Base-by-base conservation (phyloP, 2,888 invertebrate species). In the Megamerina dolium region DNA sequence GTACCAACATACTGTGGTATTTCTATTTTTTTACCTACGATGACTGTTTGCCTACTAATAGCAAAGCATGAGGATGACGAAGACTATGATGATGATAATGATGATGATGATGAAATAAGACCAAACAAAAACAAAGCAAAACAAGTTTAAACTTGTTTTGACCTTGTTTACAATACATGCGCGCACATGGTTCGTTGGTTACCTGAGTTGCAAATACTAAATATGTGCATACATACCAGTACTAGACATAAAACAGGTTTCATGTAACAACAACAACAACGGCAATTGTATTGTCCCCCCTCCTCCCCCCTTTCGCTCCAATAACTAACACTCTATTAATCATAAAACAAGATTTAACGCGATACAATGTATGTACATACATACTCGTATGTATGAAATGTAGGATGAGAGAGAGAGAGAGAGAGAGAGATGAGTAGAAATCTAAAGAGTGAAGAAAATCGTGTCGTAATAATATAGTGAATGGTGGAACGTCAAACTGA, bases 81-180 rank as follows among this genome's bases (percentile, higher is more conserved):
- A 23, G 8, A 10, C 6, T 23, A 23, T 23, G 6, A 23, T 10
- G 10, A 10, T 23, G 23, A 23, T 23, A 23, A 23, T 8, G 23
- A 23, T 8, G 23, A 6, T 8, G 23, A 23, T 8, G 23, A 6
- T 8, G 10, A 6, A 23, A 23, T 23, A 10, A 23, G 10, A 6
- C 23, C 6, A 23, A 23, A 18, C n/a, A 32, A 27, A 23, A 27
- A 14, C 29, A 32, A 14, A 42, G 38, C 32, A 30, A 29, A 20
- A n/a, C n/a, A 43, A 43, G 21, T 37, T 34, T 29, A 54, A 57
- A 59, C 56, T 59, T 52, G 58, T 56, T 58, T 52, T 61, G 58
- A 61, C 61, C 63, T 62, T 62, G 60, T 61, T 62, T 52, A 52
- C 50, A 51, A 50, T 38, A 56, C n/a, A n/a, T n/a, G n/a, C 13